Conservation (phyloP, 2,113 vertebrate species). For the Laticauda laticaudata region DNA sequence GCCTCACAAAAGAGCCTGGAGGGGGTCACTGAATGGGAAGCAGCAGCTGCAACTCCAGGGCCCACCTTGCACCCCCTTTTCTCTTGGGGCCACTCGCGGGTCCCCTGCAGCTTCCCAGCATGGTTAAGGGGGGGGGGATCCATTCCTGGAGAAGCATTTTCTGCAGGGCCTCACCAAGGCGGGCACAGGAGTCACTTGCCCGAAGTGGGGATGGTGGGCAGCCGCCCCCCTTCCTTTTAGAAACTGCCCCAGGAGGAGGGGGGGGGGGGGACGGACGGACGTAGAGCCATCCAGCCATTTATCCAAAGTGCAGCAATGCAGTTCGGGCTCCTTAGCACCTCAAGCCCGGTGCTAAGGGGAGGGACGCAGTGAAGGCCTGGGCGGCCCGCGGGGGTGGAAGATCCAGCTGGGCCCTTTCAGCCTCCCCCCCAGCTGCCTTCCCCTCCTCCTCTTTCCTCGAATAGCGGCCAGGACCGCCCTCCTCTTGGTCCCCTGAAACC, state of each 20-base stretch:
- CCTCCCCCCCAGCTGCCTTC: not conserved
- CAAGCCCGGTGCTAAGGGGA: not conserved
- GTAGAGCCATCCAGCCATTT: not conserved
- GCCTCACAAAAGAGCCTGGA: not conserved
- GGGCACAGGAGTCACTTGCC: not conserved
- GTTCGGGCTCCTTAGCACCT: not conserved
- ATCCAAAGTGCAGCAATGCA: not conserved
- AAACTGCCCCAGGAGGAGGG: not conserved
- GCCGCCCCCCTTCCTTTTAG: not conserved
- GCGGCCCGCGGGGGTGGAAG: not conserved
- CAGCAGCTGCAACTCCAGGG: not conserved
- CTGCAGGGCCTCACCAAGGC: not conserved
- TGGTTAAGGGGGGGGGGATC: too few species aligned
- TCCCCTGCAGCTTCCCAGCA: not conserved
- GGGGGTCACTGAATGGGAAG: not conserved
- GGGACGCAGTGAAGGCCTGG: not conserved
- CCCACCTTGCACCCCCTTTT: not conserved
- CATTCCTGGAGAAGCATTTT: not conserved
- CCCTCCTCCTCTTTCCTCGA: not conserved
- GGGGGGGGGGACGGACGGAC: too few species aligned
- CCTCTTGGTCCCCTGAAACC: slow-evolving; percentile 70
- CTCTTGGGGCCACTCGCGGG: not conserved
- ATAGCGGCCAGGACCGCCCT: accelerated
- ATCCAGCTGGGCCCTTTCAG: not conserved
- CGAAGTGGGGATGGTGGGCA: not conserved